Base-by-base conservation (phyloP, 2,113 vertebrate species). In the Macaca mulatta region DNA sequence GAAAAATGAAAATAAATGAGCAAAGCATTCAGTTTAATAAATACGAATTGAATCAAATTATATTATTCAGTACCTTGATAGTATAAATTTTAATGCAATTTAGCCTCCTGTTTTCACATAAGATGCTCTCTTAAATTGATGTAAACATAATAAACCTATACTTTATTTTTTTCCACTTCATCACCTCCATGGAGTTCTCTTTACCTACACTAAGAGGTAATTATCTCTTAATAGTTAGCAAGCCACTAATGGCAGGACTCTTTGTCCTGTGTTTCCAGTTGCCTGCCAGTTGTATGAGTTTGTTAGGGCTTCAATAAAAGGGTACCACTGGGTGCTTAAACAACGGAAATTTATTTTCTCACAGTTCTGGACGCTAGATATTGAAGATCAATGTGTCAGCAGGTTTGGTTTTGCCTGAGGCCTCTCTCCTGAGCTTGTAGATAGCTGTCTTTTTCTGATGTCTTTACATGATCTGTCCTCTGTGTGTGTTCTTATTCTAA, bases 21-120 rank as follows among this genome's bases (percentile, higher is more conserved):
- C 48, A 83, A 85, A 96, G 4, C 5, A 69, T 79, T 94, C 35
- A 52, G 45, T 92, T 93, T 59, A 92, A n/a, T 96, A 80, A 84
- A 40, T 82, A 52, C 12, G 2, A 75, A 93, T 45, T 43, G 18
- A 50, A 35, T 77, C 18, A 70, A 81, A 48, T 50, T 5, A 1
- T 52, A 27, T 35, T 67, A 90, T 75, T 90, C 20, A 86, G 23
- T 89, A 57, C 22, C 14, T 90, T 27, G 1, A 25, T 43, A 72
- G 14, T 74, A 89, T 59, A 86, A 52, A 94, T 82, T 61, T 48
- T 32, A 93, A 80, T 89, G n/a, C 7, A 77, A n/a, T 69, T 93
- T 81, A 38, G 1, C 50, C 81, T 94, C 16, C 18, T 79, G 9
- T 61, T 77, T 92, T 61, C 5, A 38, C 9, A 48, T 85, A 69